Conservation (phyloP, 2,113 vertebrate species). For the Tretioscincus oriximinensis region DNA sequence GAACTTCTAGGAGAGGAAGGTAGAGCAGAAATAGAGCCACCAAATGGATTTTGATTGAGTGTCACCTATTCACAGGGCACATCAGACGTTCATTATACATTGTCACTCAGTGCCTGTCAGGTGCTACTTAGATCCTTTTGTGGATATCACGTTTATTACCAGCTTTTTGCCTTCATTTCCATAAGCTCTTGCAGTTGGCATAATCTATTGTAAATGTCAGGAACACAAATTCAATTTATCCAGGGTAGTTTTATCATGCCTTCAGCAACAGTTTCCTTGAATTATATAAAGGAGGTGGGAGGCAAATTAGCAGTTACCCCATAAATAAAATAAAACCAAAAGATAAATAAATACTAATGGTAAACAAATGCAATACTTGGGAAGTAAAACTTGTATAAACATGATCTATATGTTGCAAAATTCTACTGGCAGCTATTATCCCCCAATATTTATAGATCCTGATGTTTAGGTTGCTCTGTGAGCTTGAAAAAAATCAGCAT, state of each 20-base stretch:
- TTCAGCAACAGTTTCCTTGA: not conserved
- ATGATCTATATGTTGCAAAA: not conserved
- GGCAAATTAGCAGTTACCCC: not conserved
- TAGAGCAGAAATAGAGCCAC: constrained; percentile 39
- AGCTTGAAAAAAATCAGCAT: not conserved
- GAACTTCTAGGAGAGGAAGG: constrained; percentile 37
- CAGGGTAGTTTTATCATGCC: constrained; percentile 6
- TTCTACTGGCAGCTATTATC: not conserved
- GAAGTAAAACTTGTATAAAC: not conserved
- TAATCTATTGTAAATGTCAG: constrained; percentile 43
- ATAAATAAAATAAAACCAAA: not conserved
- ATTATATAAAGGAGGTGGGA: not conserved
- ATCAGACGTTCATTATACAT: constrained; percentile 51
- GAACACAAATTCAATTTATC: constrained; percentile 38
- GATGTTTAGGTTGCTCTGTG: not conserved
- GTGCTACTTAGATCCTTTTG: constrained; percentile 42
- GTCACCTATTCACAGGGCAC: constrained; percentile 53
- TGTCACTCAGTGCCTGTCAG: constrained; percentile 58
- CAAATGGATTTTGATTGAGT: constrained; percentile 51
- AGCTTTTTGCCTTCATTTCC: constrained; percentile 48
- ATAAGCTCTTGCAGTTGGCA: constrained; percentile 37
- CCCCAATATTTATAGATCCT: not conserved
- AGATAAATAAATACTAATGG: not conserved
- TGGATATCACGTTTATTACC: constrained; percentile 51
- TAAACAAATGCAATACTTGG: constrained; percentile 1